Base-by-base conservation (phyloP, 2,888 invertebrate genomes). In the Euplagia quadripunctaria region DNA sequence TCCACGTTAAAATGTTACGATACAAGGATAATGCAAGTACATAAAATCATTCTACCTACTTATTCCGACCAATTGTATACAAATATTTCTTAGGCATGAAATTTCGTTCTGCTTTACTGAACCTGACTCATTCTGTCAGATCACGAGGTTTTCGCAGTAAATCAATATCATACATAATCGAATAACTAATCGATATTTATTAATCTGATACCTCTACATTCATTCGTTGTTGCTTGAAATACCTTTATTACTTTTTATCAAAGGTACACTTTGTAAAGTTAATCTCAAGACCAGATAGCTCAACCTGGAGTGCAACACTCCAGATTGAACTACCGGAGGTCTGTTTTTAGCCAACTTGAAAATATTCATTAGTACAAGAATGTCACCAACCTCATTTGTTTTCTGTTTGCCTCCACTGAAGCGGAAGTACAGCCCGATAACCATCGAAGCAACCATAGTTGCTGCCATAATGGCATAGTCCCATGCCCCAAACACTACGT, bases 331-430 rank as follows among this genome's bases (percentile, higher is more conserved):
- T 58, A 20, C 58, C 9, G 4, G 9, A 31, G 31, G 31, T 31
- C 31, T 2, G 31, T 31, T 31, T 31, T 31, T 31, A 31, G 31
- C 31, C 31, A 31, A 31, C 31, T 1, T 31, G 31, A 31, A 55
- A 20, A 20, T 11, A 11, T n/a, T 58, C 11, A 58, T 6, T 31
- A 31, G 14, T 17, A 20, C n/a, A 49, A 67, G 17, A 64, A 9
- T 17, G 3, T 72, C 9, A 72, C 70, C 9, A 14, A 98, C 98
- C 95, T 98, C 97, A 73, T 97, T 97, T 2, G 98, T 98, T 93
- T 97, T 97, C 90, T 99, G 98, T 89, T 97, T 97, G 11, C 98
- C 98, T 46, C 98, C 99, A 31, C 97, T 98, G 86, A 98, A 97
- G 79, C 98, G 96, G 90, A 98, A 98, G 88, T 98, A 99, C 64